Conservation (phyloP, 1,140 invertebrate species). For the Cephus cinctus region DNA sequence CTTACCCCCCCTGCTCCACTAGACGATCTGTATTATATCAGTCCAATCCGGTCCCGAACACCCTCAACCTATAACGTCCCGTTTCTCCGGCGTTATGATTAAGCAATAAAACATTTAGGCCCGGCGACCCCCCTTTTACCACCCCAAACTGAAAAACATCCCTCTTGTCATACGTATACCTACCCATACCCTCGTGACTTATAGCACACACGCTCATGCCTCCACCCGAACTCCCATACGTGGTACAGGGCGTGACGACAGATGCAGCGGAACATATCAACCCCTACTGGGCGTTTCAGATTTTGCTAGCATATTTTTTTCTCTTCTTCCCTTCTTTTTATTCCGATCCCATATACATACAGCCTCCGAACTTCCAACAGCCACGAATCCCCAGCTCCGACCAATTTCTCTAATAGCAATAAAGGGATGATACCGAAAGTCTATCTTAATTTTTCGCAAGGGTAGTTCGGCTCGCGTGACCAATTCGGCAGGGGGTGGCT, state of each 20-base stretch:
- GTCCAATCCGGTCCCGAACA: too few relatives aligned
- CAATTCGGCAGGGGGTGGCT: too few relatives aligned
- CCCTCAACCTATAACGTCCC: too few relatives aligned
- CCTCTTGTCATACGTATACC: constrained; percentile 25
- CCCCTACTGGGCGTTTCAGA: constrained; percentile 37
- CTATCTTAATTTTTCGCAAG: too few relatives aligned
- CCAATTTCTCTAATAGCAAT: too few relatives aligned
- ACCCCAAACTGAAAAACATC: constrained; percentile 41
- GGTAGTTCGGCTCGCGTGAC: too few relatives aligned
- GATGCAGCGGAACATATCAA: constrained; percentile 51
- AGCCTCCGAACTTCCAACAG: not conserved
- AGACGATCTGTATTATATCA: too few relatives aligned
- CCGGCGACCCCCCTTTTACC: constrained; percentile 30
- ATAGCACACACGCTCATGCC: constrained; percentile 18
- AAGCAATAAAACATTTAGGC: constrained; percentile 55
- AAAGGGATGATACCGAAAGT: too few relatives aligned
- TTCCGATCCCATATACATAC: constrained; percentile 7
- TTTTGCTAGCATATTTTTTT: constrained; percentile 37
- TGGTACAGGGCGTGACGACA: constrained; percentile 50
- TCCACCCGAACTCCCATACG: constrained; percentile 17
- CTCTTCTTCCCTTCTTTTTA: constrained; percentile 6
- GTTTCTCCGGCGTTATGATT: constrained; percentile 54
- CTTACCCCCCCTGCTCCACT: too few relatives aligned
- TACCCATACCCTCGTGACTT: constrained; percentile 30
- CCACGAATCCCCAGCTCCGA: not conserved